Base-by-base conservation (phyloP, 2,888 invertebrate genomes). In the Ennomos fuscantarius region DNA sequence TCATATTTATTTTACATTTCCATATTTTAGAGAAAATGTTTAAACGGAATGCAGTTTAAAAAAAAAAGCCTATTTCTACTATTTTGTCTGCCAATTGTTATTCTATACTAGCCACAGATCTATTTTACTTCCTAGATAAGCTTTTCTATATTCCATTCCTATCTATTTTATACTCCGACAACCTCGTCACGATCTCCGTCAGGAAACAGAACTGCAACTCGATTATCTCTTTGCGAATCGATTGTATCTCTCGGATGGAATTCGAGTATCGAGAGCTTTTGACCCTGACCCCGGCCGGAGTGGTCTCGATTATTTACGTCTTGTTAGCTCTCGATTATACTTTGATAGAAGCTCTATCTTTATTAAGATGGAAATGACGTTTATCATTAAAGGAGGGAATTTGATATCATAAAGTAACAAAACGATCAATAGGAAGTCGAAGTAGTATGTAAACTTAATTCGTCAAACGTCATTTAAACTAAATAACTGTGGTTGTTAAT, bases 231-330 rank as follows among this genome's bases (percentile, higher is more conserved):
- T 73, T 72, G 78, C 78, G 70, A 80, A 81, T 81, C 80, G 78
- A 79, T 81, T 73, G 71, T 73, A 75, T 80, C 76, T 71, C 72
- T 70, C 67, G 65, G 63, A 62, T 65, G 69, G 76, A 72, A 75
- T 80, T 73, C 71, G 69, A 76, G 76, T 78, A 77, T 76, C 74
- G 73, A 82, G 80, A 76, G 78, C 75, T 74, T 73, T 74, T 81
- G 79, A 83, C 82, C 84, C 76, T 76, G 78, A 78, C 82, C 81
- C 62, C 62, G 63, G 65, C 65, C 70, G 69, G 74, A 76, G 80
- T 81, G 75, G 73, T 71, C 74, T 72, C 68, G 66, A 69, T 74
- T 75, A 74, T 79, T 78, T 78, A 73, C 68, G 74, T 75, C 75
- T 75, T 68, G 71, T 75, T 55, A 51, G 43, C 33, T 41, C 53